phyloP scores from a whole-genome alignment of 2,113 vertebrate species.

The Charadrius vociferus region DNA sequence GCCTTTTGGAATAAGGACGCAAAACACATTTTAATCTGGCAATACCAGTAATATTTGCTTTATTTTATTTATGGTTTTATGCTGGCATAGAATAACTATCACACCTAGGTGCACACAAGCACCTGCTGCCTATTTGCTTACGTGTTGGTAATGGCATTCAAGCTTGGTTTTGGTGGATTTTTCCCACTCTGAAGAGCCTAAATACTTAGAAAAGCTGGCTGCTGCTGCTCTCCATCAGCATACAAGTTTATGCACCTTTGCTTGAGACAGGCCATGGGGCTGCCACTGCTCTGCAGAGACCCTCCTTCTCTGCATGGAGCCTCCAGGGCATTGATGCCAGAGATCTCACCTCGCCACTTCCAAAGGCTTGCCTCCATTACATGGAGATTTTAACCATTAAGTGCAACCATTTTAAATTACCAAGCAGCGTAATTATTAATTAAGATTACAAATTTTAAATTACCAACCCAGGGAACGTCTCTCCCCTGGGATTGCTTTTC shows the following conservation, averaged over 20 bases:
- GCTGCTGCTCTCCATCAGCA: not conserved
- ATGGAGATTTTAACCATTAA: not conserved
- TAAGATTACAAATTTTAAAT: not conserved
- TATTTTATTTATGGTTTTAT: not conserved
- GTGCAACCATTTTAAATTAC: not conserved
- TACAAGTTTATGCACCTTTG: fast-evolving
- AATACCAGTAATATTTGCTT: not conserved
- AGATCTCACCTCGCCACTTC: not conserved
- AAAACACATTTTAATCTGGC: not conserved
- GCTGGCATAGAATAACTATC: not conserved
- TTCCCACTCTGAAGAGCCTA: not conserved
- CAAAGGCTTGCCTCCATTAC: not conserved
- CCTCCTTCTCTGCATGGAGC: not conserved
- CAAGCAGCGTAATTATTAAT: not conserved
- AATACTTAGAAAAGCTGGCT: not conserved
- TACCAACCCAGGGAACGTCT: not conserved
- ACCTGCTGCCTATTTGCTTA: not conserved
- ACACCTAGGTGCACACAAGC: not conserved
- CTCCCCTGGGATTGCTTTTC: not conserved
- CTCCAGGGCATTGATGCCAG: fast-evolving
- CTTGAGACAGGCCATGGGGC: fast-evolving
- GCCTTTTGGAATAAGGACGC: not conserved
- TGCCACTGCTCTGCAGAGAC: not conserved
- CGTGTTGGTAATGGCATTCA: not conserved
- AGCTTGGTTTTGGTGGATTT: not conserved